A percentile compares a stretch with the other conserved stretches of the same genome.
phyloP scores from a whole-genome alignment of 2,888 invertebrate species.

The Cantharis flavilabris region DNA sequence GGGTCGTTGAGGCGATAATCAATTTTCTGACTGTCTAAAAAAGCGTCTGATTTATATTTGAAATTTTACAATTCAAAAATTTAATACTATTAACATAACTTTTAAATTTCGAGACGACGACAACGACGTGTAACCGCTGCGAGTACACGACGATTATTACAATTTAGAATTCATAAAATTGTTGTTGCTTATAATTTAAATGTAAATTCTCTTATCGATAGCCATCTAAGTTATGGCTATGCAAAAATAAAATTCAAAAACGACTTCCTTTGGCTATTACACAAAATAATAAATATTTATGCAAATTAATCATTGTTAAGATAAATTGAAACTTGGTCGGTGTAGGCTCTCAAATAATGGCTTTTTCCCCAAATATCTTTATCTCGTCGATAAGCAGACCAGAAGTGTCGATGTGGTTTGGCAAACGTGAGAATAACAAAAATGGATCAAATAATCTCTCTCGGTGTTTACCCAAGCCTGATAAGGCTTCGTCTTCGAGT shows the following conservation, averaged over 20 bases:
- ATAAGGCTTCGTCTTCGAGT: not conserved
- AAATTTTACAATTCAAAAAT: not conserved
- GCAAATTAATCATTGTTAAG: not conserved
- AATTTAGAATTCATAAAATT: not conserved
- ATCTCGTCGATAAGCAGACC: not conserved
- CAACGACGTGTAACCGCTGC: not conserved
- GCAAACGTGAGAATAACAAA: not conserved
- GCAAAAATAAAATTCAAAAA: not conserved
- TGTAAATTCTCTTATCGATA: not conserved
- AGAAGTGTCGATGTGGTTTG: not conserved
- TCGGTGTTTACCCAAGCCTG: not conserved
- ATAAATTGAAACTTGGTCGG: not conserved
- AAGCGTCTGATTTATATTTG: conserved; percentile 13
- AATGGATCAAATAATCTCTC: not conserved
- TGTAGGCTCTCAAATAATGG: not conserved
- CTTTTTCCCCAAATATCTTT: no score
- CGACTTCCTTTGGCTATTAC: not conserved
- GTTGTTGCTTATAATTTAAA: not conserved
- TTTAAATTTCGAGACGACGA: not conserved
- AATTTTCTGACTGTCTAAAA: conserved; percentile 10
- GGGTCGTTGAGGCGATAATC: conserved; percentile 13
- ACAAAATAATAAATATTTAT: not conserved
- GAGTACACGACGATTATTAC: not conserved
- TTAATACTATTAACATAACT: not conserved
- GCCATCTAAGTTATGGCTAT: not conserved